Evolutionary conservation across 2,113 vertebrate species (phyloP), one percentile per base, ranked within the genome.

Genomic region (Notothenia rossii): DNA sequence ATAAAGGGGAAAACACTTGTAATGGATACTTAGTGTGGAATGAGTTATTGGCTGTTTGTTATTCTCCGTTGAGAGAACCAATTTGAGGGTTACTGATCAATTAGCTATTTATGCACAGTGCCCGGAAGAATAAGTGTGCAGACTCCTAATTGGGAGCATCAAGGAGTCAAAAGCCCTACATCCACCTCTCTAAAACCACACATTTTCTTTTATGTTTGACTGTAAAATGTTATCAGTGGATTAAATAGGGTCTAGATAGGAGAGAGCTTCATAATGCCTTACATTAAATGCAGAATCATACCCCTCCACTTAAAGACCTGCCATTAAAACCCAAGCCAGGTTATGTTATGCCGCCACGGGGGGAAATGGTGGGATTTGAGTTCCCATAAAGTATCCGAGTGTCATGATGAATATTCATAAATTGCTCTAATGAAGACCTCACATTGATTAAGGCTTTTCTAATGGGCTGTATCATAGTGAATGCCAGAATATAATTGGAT

Each of bases 321-420:
- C 49, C 58, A 77, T 81, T 89, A 83, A 68, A 86, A 60, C 67
- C 55, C 76, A 61, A 77, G 84, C 59, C 84, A 84, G 88, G 86
- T 88, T 78, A 85, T 79, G 77, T 85, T 85, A 83, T 83, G 83
- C 81, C 83, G 72, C 87, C 85, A 77, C 72, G 25, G 74, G 81
- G 85, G 76, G 74, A 78, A 58, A 72, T 77, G 63, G 84, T 67
- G 64, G 65, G 69, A 87, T 76, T 85, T 48, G 64, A 77, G 49
- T 84, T 86, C 69, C 77, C 66, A 79, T 90, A 77, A 86, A 89
- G 85, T 81, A 84, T 87, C 45, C 40, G 79, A 81, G 86, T 82
- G 80, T 88, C 86, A 85, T 50, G 60, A 90, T 91, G 91, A 90
- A 93, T 94, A 92, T 92, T 91, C 90, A 92, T 92, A 86, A 86